Conservation (phyloP, 2,888 invertebrate species). For the Candidula unifasciata region DNA sequence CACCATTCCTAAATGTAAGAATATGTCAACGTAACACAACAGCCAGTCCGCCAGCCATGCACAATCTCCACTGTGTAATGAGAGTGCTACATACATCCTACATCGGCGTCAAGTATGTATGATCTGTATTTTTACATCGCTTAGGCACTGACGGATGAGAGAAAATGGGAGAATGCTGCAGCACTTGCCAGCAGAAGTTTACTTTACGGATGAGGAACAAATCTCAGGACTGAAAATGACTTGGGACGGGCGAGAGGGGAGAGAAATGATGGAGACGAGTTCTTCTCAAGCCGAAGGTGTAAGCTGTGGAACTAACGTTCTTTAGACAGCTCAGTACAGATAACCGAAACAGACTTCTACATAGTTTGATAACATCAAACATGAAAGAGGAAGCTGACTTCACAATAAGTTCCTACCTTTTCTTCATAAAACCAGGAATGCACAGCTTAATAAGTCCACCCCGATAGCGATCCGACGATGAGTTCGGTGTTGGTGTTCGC, state of each 20-base stretch:
- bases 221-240: constrained; percentile 26
- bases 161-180: not conserved
- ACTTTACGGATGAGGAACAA: constrained; percentile 30
- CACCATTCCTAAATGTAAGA: too few species aligned
- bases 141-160: not conserved
- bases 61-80: too few species aligned
- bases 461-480: not conserved
- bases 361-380: not conserved
- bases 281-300: not conserved
- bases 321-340: not conserved
- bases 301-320: not conserved
- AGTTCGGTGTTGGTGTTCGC: constrained; percentile 52
- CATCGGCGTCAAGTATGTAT: too few species aligned
- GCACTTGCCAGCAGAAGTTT: constrained; percentile 16
- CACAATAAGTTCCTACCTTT: constrained; percentile 16
- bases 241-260: constrained; percentile 36
- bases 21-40: too few species aligned
- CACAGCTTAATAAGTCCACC: constrained; percentile 28
- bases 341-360: not conserved
- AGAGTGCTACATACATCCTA: too few species aligned
- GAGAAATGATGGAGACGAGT: constrained; percentile 25
- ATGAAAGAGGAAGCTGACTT: not conserved
- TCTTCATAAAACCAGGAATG: constrained; percentile 5
- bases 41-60: too few species aligned
- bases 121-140: not conserved